Percentiles rank a stretch among this genome's conserved stretches.
Conservation (phyloP, 2,888 invertebrate species). For the Marronus borbonicus region DNA sequence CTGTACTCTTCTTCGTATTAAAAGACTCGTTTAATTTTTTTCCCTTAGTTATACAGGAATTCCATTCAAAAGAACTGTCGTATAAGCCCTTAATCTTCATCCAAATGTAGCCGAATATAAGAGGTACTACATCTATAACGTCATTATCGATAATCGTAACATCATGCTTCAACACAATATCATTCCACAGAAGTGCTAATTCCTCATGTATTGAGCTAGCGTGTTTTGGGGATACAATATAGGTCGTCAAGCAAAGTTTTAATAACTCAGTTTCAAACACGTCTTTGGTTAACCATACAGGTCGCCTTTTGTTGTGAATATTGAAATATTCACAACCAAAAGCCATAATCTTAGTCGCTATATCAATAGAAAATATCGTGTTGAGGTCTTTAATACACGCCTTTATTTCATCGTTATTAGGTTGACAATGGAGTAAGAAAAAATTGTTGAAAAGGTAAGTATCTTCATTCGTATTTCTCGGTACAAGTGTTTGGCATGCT, state of each 20-base stretch:
- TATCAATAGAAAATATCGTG: background rate
- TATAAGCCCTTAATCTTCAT: background rate
- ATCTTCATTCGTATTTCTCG: background rate
- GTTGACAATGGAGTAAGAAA: conserved; percentile 6
- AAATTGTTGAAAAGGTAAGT: conserved; percentile 15
- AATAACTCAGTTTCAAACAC: conserved; percentile 27
- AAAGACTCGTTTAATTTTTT: background rate
- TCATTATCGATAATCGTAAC: conserved; percentile 10
- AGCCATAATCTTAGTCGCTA: background rate
- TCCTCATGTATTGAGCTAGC: background rate
- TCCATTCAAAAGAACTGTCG: conserved; percentile 14
- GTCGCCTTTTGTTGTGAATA: background rate
- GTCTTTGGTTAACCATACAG: background rate
- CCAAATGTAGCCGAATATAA: conserved; percentile 28
- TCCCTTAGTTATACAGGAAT: conserved; percentile 1
- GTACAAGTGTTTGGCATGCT: background rate
- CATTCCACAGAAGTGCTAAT: conserved; percentile 11
- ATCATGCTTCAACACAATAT: background rate
- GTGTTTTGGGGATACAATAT: background rate
- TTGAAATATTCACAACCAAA: background rate
- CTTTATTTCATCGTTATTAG: background rate
- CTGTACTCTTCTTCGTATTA: background rate
- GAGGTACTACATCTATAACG: background rate
- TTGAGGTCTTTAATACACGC: background rate
- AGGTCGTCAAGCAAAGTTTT: conserved; percentile 21